phyloP scores from a whole-genome alignment of 2,888 invertebrate genomes.

The Bellardia pandia region DNA sequence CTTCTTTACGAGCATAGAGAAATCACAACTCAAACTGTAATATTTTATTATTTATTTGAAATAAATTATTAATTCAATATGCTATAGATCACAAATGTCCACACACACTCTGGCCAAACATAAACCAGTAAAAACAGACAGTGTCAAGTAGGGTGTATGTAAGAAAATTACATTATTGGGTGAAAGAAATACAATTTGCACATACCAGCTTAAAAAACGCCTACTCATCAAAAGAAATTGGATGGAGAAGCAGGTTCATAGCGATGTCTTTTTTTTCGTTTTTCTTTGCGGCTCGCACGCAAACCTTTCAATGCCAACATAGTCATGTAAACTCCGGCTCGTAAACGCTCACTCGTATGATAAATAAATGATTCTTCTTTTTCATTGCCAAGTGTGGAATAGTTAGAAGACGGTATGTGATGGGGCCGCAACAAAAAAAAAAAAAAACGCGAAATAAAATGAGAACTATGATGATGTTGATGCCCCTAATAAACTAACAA shows the following conservation, averaged over 20 bases:
- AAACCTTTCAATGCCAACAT: slow-evolving; percentile 43
- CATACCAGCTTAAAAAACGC: slow-evolving; percentile 61
- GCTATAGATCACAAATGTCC: slow-evolving; percentile 51
- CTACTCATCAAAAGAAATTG: slow-evolving; percentile 71
- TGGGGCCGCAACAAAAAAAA: neutral
- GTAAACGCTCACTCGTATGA: slow-evolving; percentile 13
- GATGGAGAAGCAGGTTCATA: slow-evolving; percentile 67
- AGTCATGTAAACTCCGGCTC: neutral
- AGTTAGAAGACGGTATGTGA: slow-evolving; percentile 17
- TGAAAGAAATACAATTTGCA: slow-evolving; percentile 67
- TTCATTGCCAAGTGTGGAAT: slow-evolving; percentile 13
- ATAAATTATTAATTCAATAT: slow-evolving; percentile 62
- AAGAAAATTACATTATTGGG: slow-evolving; percentile 46
- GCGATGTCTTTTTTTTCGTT: too few species aligned
- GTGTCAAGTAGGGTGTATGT: slow-evolving; percentile 60
- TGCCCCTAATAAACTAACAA: slow-evolving; percentile 69
- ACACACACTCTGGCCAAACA: neutral
- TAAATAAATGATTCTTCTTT: slow-evolving; percentile 31
- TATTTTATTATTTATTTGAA: slow-evolving; percentile 53
- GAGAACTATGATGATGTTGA: slow-evolving; percentile 58
- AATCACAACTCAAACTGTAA: slow-evolving; percentile 9
- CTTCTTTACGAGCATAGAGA: slow-evolving; percentile 21
- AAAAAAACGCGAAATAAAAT: slow-evolving; percentile 49
- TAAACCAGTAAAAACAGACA: neutral
- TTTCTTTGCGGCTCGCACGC: slow-evolving; percentile 31